Base-by-base conservation (phyloP, 2,113 vertebrate genomes). In the Octodon degus region DNA sequence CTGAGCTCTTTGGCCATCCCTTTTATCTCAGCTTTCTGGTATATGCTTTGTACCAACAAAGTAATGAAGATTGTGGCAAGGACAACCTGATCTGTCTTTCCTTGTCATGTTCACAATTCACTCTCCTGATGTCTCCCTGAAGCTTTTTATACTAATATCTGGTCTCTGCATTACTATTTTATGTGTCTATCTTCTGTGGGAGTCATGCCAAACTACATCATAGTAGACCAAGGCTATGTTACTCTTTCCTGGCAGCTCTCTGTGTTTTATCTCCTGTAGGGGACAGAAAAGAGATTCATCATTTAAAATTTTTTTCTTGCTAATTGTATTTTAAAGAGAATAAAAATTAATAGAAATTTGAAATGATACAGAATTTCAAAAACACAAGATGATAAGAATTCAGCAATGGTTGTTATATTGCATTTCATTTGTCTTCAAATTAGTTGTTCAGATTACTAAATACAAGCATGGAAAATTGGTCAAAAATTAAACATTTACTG, bases 81-180 rank as follows among this genome's bases (percentile, higher is more conserved):
- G 19, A 96, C 68, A 40, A 7, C 40, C 84, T 22, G 9, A 79
- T 79, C 20, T 47, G 91, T 67, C 70, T 97, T 76, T 34, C 22
- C 32, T 86, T 93, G 76, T 93, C 74, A 85, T 68, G 68, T 37
- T 92, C 5, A 79, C 72, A 70, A 79, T 20, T 79, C 25, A 65
- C 7, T 90, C 34, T 93, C 63, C 27, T 14, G 43, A 58, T 14
- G 50, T 79, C 76, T 67, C n/a, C 58, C 62, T 93, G 10, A 6
- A 8, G 24, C 13, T 17, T 0, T 2, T 37, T 55, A 12, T 40
- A 37, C 70, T 25, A 32, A 32, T 65, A 77, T 96, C 72, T 67
- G 60, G 58, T 76, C 58, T 74, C 43, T 25, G 58, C 43, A 17
- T 95, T 89, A 63, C 74, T 95, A 13, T 65, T 96, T 92, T 70